Conservation (phyloP, 2,113 vertebrate genomes). For the Polypterus senegalus region DNA sequence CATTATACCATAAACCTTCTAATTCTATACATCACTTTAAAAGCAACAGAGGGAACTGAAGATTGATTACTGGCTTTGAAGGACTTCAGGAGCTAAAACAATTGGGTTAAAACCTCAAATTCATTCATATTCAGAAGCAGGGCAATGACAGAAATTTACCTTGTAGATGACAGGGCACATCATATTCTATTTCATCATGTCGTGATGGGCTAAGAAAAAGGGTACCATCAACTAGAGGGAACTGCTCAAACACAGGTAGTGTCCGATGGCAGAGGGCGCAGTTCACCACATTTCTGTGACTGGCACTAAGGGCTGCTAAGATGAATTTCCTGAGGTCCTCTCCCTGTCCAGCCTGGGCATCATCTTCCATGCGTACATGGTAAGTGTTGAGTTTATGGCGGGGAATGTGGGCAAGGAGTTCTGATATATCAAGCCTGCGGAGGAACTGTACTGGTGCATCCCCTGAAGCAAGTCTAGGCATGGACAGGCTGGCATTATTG, state of each 20-base stretch:
- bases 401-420: conserved; percentile 85
- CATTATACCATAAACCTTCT: no score
- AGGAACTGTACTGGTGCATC: conserved; percentile 82
- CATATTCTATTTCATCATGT: conserved; percentile 95
- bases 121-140: no score
- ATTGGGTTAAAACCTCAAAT: no score
- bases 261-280: conserved; percentile 86
- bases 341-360: conserved; percentile 89
- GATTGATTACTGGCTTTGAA: no score
- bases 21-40: no score
- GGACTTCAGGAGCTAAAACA: no score
- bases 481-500: conserved; percentile 50
- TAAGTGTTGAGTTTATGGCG: conserved; percentile 96
- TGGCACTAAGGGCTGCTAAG: conserved; percentile 86
- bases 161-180: conserved; percentile 97
- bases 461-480: conserved; percentile 60
- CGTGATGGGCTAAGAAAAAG: conserved; percentile 91
- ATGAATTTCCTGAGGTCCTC: conserved; percentile 96
- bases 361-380: conserved; percentile 96
- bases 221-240: conserved; percentile 91
- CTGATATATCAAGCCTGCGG: conserved; percentile 85
- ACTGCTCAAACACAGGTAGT: conserved; percentile 92
- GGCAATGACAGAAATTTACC: conserved; percentile 43
- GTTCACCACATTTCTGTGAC: conserved; percentile 90
- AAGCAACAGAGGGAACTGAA: no score